A percentile compares a stretch with the other conserved stretches of the same genome.
These are phyloP conservation scores for Megalonaias nervosa DNA, from an alignment of 1,140 invertebrate genomes.

Conservation along the genomic window DNA sequence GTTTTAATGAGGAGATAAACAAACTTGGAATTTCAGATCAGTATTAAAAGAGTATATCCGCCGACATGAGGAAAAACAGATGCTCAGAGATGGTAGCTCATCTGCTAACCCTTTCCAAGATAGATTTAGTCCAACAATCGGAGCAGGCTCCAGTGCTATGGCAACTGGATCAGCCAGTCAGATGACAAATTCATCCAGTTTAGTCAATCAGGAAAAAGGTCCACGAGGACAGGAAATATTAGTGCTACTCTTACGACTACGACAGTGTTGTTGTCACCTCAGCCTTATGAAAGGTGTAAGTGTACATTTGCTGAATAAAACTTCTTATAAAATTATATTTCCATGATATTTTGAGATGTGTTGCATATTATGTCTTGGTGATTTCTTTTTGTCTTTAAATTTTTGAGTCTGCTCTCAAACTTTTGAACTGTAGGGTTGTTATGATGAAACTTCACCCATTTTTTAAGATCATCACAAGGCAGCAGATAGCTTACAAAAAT, in stretches of 20 bases:
- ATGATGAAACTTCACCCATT: too few species aligned
- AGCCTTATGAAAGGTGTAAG: slow-evolving; percentile 80
- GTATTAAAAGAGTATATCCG: slow-evolving; percentile 63
- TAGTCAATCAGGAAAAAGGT: background rate
- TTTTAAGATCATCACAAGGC: too few species aligned
- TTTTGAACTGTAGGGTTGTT: too few species aligned
- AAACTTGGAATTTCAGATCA: slow-evolving; percentile 37
- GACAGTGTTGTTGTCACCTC: slow-evolving; percentile 92
- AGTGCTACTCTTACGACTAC: slow-evolving; percentile 84
- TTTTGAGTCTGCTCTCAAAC: too few species aligned
- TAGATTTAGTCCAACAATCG: slow-evolving; percentile 6
- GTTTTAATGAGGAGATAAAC: background rate
- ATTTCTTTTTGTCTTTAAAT: too few species aligned
- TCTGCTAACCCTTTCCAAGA: slow-evolving; percentile 29
- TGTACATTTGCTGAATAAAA: slow-evolving; percentile 20
- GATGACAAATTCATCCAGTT: background rate
- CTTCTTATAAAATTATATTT: too few species aligned
- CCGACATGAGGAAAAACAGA: slow-evolving; percentile 63
- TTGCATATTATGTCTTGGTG: too few species aligned
- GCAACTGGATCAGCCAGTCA: slow-evolving; percentile 75
- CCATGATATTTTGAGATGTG: too few species aligned
- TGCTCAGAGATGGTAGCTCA: slow-evolving; percentile 17
- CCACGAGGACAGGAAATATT: slow-evolving; percentile 75
- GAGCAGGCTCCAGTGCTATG: background rate
- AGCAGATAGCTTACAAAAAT: too few species aligned